phyloP scores from a whole-genome alignment of 2,113 vertebrate genomes.

The Aphyosemion australe region DNA sequence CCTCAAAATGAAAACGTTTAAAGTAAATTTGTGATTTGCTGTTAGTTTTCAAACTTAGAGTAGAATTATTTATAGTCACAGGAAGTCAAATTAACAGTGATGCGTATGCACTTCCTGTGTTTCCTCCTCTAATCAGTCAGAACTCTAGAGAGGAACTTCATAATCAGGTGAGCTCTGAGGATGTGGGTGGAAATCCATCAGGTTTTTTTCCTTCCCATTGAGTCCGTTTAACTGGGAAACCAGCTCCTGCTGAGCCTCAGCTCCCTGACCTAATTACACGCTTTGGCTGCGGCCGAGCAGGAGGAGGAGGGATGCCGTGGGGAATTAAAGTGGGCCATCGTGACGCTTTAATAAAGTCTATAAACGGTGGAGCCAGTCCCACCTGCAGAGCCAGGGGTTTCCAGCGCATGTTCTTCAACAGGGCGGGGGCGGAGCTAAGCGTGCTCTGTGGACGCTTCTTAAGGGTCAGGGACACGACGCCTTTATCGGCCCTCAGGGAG shows the following conservation, averaged over 20 bases:
- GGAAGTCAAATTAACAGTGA: background rate
- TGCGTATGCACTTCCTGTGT: background rate
- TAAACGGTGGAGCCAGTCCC: conserved; percentile 47
- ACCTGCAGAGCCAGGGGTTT: conserved; percentile 99
- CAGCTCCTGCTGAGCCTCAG: conserved; percentile 49
- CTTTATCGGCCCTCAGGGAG: conserved; percentile 97
- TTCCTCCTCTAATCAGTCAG: conserved; percentile 29
- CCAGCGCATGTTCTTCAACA: conserved; percentile 99
- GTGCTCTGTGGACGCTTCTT: conserved; percentile 99
- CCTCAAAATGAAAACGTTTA: no score
- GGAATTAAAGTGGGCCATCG: conserved; percentile 58
- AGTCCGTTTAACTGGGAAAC: conserved; percentile 41
- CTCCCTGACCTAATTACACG: conserved; percentile 67
- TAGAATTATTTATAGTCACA: no score
- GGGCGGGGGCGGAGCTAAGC: conserved; percentile 97
- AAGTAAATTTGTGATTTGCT: no score
- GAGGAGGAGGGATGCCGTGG: conserved; percentile 14
- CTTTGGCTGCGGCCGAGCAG: conserved; percentile 34
- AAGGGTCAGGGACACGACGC: conserved; percentile 98
- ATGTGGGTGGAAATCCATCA: conserved; percentile 34
- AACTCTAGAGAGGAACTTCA: conserved; percentile 39
- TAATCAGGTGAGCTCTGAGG: conserved; percentile 15
- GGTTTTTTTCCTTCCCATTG: conserved; percentile 11
- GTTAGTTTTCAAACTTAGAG: no score
- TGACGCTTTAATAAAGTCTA: conserved; percentile 58